Base-by-base conservation (phyloP, 2,888 invertebrate species). In the Polydesmus complanatus region DNA sequence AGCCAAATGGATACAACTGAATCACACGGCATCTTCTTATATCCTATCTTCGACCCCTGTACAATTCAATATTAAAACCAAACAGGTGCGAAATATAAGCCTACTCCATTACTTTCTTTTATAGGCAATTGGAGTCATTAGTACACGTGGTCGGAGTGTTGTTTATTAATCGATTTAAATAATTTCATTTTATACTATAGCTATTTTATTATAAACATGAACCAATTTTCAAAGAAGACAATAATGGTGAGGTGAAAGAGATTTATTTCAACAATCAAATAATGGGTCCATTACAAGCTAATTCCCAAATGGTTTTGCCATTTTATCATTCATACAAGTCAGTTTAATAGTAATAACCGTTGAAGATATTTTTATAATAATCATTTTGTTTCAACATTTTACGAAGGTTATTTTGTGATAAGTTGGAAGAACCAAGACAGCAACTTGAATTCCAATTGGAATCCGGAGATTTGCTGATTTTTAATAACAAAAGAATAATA, bases 381-480 rank as follows among this genome's bases (percentile, higher is more conserved):
- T 47, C 11, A 11, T 47, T n/a, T 14, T 21, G 22, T 51, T n/a
- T 19, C n/a, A n/a, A n/a, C 60, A 54, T 54, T 47, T n/a, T 22
- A 26, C 37, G 23, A 3, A 62, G 61, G 68, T 58, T 70, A 49
- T 67, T 71, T 56, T 67, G 69, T 1, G 64, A 68, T 19, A 70
- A 70, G 64, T 65, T 72, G 66, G 63, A 69, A 48, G 69, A 70
- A n/a, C 62, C 64, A 3, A 63, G 64, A 21, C 65, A 66, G 1
- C 67, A 70, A 49, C 64, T 71, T 54, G 66, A 67, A 22, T 70
- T 71, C 61, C 68, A 71, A 61, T 65, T 73, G 66, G 62, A 66
- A n/a, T 71, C 72, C 18, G 73, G 73, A 19, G 73, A 73, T 62
- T 61, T 73, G 54, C 71, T 72, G 18, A 70, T 70, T 2, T 73